Base-by-base conservation (phyloP, 1,140 invertebrate species). In the Neodiprion virginianus region DNA sequence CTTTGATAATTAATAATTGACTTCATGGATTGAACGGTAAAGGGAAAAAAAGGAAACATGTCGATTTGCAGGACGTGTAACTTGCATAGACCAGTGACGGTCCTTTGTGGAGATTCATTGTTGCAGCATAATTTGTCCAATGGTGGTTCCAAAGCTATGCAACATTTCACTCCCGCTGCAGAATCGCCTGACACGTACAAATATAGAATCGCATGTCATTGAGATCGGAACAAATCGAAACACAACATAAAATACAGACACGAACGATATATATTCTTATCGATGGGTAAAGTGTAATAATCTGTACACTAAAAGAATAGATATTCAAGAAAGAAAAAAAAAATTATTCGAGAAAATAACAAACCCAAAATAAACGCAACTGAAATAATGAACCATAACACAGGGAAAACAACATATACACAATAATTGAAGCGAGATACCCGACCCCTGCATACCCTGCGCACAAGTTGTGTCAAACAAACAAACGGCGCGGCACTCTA, bases 101-200 rank as follows among this genome's bases (percentile, higher is more conserved):
- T 75, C 76, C 61, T 79, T 75, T 78, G 76, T 67, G 71, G 67
- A 72, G n/a, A 17, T 17, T 68, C n/a, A 68, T 68, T 68, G 17
- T 9, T 68, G 67, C 67, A 11, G n/a, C 17, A 17, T 40, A 68
- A 68, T 11, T 9, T 11, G 28, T 68, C n/a, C n/a, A 21, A 21
- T 68, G 67, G 9, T 68, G 17, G 67, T 21, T 17, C 17, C 9
- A 17, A 68, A 17, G 67, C 28, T 68, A 68, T 69, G 66, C 69
- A 48, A 68, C 69, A 53, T 79, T 83, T 86, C 83, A 86, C 74
- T 86, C 83, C 79, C 82, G 84, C 71, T 85, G 83, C 76, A 81
- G 77, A 80, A 84, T 86, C 82, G 85, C 86, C 85, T 86, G 80
- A 85, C 50, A 53, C n/a, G n/a, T 53, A 53, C 50, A 53, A 53